Base-by-base conservation (phyloP, 2,113 vertebrate genomes). In the Lophotis ruficrista region DNA sequence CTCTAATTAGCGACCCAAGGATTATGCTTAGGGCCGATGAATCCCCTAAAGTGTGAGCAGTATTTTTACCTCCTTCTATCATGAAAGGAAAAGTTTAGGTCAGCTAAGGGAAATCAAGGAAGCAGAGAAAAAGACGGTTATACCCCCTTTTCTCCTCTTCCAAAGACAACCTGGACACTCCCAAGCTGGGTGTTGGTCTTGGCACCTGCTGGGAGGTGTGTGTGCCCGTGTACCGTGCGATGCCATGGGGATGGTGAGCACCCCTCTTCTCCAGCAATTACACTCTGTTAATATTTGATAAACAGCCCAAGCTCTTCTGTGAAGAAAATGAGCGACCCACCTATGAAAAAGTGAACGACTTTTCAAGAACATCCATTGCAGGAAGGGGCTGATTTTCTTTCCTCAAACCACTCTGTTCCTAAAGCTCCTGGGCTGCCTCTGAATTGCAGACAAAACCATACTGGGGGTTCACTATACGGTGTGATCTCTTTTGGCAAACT, bases 311-410 rank as follows among this genome's bases (percentile, higher is more conserved):
- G 90, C 11, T 20, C 88, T 92, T 97, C 97, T 93, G 76, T 90
- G 93, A 90, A 66, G 85, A 81, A 95, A 96, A 94, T 8, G 24
- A 56, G 86, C 2, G 25, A 98, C 86, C 87, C 69, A 97, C 94
- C 96, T 96, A 73, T 95, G 96, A 96, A 97, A 97, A 98, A 96
- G 95, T 91, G 93, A 97, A 97, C 91, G 97, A 94, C 97, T 98
- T 98, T 98, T 98, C 97, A 98, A 98, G 97, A 98, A 96, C 97
- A 97, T 96, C 89, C 90, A 97, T 97, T 90, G 84, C 90, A 93
- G 77, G 69, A 93, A 96, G 89, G 83, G 83, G 76, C 45, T 96
- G 83, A 12, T 96, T 96, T 89, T 96, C 96, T 98, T 97, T 98
- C 98, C 97, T 98, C 96, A 98, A 65, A 97, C 96, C 97, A 98